Base-by-base conservation (phyloP, 2,797 vertebrate species). In the Molossus alvarezi region DNA sequence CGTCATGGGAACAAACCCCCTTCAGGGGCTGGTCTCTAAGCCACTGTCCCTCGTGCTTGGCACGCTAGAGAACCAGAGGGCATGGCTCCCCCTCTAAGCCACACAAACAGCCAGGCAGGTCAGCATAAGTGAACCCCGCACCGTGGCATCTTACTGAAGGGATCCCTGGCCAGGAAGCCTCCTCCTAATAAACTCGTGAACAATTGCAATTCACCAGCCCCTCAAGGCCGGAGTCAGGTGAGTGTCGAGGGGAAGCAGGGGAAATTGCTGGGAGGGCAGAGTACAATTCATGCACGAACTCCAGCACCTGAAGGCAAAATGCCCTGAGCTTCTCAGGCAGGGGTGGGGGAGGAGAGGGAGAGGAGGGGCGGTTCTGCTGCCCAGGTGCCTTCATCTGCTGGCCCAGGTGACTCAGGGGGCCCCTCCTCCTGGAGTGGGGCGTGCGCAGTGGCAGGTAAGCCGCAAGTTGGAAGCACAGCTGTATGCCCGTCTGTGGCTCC, bases 381-480 rank as follows among this genome's bases (percentile, higher is more conserved):
- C 29, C n/a, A 25, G 18, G 11, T 7, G 60, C 13, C 55, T 21
- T 15, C 25, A 6, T 14, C 58, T 2, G 53, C 23, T 12, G 85
- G 21, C 58, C 41, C 37, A 1, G 53, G 55, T 5, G 20, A 9
- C 55, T 20, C 27, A 4, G 9, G 0, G 1, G 60, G 14, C 23
- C 18, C 15, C 45, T 60, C 9, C 13, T 3, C 23, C 21, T 9
- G n/a, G 27, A n/a, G 48, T 2, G 0, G 45, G 55, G 81, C 1
- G 55, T 0, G 33, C 27, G 0, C 1, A 2, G 57, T 0, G 57
- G 2, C 53, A 7, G 15, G 48, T 13, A 7, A 58, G 62, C n/a
- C 12, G 0, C 0, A 1, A 20, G 7, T 0, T 2, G 37, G 41
- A 45, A 5, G 80, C 5, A 0, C 0, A 12, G 6, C 37, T 14